phyloP scores from a whole-genome alignment of 2,888 invertebrate genomes.

The Hermaeophaga mercurialis region DNA sequence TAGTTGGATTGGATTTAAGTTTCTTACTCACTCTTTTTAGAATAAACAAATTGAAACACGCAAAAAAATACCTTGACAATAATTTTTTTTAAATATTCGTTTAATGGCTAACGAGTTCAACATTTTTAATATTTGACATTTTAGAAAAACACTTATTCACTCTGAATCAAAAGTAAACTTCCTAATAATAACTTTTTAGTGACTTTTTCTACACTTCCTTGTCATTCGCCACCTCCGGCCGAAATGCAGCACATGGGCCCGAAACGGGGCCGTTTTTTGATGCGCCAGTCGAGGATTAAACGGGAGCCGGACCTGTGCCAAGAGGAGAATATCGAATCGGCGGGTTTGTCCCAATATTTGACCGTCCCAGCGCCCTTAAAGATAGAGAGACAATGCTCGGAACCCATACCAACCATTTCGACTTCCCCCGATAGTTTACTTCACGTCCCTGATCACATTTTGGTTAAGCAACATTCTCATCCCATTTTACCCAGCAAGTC shows the following conservation, averaged over 20 bases:
- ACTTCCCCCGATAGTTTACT: constrained; percentile 62
- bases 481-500: constrained; percentile 66
- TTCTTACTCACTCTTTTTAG: too few species aligned
- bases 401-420: constrained; percentile 62
- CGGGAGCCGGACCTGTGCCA: constrained; percentile 64
- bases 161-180: neutral
- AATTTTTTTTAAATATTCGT: too few species aligned
- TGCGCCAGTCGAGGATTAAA: constrained; percentile 71
- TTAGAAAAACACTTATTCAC: too few species aligned
- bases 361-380: constrained; percentile 58
- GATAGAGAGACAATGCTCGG: constrained; percentile 65
- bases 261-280: constrained; percentile 68
- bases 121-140: too few species aligned
- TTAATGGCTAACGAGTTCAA: too few species aligned
- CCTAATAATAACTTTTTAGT: constrained; percentile 3
- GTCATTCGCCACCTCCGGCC: constrained; percentile 27
- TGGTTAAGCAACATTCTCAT: constrained; percentile 72
- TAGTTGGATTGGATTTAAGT: too few species aligned
- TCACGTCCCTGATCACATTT: constrained; percentile 63
- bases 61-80: too few species aligned
- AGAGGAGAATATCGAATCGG: constrained; percentile 55
- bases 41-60: too few species aligned
- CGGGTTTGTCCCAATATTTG: constrained; percentile 51
- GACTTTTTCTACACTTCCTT: constrained; percentile 7
- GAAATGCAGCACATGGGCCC: constrained; percentile 59